Base-by-base conservation (phyloP, 2,888 invertebrate species). In the Synergus japonicus region DNA sequence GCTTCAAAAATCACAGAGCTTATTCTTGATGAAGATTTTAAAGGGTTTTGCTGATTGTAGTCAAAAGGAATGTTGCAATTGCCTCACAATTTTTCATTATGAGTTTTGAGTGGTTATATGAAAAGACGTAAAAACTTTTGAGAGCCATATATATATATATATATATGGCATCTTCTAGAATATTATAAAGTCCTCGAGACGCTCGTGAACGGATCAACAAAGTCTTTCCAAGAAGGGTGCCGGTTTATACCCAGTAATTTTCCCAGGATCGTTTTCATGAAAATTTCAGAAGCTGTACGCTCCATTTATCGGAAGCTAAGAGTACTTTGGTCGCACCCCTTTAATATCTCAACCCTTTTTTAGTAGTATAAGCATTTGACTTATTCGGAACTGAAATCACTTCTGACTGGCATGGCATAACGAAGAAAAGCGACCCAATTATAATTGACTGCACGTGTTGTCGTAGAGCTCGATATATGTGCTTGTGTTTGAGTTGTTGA, bases 211-310 rank as follows among this genome's bases (percentile, higher is more conserved):
- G 44, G 41, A 66, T 44, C 44, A 66, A 44, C 66, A 66, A 65
- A 15, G 46, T 67, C 44, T 67, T 67, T 67, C 18, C 22, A 46
- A 1, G 22, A 3, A 67, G 67, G 67, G 67, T 46, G 44, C 67
- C 12, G 67, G 67, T 67, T 67, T 67, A 67, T 67, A 46, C 46
- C 67, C 67, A 67, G 67, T 67, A 67, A 67, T 67, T 67, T 67
- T 67, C 46, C 67, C 67, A 46, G 67, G 44, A 67, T 13, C 46
- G 46, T 69, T 69, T 69, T 69, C 67, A 69, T 69, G 67, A 49
- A 69, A 69, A 69, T 69, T 46, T 69, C 67, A 69, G 67, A 46
- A 69, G 46, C 67, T 69, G 29, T 69, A 69, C 67, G 67, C 67
- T 49, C 46, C 67, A 69, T 69, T 69, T 49, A 69, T 69, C 46